Conservation (phyloP, 2,888 invertebrate genomes). For the Tridacna gigas region DNA sequence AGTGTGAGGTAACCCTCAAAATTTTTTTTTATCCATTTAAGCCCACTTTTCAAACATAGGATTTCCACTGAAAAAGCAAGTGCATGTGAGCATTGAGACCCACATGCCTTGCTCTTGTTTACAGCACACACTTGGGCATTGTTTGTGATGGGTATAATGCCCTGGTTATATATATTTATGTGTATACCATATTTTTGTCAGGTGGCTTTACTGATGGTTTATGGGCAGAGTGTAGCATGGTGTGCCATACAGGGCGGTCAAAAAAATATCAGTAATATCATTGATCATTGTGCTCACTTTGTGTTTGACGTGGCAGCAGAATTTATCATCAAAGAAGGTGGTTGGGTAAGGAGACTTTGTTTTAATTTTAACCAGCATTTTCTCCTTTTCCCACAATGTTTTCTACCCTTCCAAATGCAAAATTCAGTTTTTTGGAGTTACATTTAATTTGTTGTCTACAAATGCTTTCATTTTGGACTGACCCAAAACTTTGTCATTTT, state of each 20-base stretch:
- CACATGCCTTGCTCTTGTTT: background rate
- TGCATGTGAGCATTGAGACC: too few relatives aligned
- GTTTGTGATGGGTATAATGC: background rate
- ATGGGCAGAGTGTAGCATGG: conserved; percentile 73
- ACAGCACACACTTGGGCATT: background rate
- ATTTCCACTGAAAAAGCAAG: too few relatives aligned
- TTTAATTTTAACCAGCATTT: too few relatives aligned
- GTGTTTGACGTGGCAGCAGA: conserved; percentile 74
- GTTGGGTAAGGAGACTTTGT: conserved; percentile 74
- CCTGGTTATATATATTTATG: background rate
- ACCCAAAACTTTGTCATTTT: too few relatives aligned
- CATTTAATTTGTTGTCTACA: too few relatives aligned
- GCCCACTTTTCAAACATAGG: too few relatives aligned
- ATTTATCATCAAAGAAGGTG: conserved; percentile 77
- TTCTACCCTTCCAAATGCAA: too few relatives aligned
- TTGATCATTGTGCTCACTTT: conserved; percentile 72
- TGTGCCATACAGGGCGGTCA: conserved; percentile 66
- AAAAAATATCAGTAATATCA: conserved; percentile 63
- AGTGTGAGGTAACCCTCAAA: too few relatives aligned
- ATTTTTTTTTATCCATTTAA: too few relatives aligned
- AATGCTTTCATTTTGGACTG: too few relatives aligned
- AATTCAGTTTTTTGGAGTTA: too few relatives aligned
- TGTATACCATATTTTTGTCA: conserved; percentile 31
- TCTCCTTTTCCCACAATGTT: too few relatives aligned
- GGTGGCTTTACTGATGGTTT: conserved; percentile 75